A percentile compares a stretch with the other conserved stretches of the same genome.
Conservation (phyloP, 2,888 invertebrate genomes). For the Camponotus fellah region DNA sequence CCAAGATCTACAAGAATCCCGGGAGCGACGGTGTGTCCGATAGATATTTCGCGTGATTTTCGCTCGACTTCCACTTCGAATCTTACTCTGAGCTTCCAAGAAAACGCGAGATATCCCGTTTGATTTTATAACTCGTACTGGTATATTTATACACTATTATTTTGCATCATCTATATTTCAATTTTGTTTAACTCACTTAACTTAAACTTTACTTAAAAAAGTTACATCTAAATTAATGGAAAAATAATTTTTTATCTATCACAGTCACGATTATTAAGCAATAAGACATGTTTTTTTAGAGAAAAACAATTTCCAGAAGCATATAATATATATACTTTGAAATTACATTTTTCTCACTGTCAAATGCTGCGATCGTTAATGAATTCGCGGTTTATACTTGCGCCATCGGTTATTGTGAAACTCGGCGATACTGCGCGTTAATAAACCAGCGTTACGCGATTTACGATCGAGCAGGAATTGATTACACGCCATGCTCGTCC, state of each 20-base stretch:
- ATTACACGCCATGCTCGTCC: slow-evolving; percentile 17
- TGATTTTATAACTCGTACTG: background rate
- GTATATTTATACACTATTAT: background rate
- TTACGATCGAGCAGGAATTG: slow-evolving; percentile 40
- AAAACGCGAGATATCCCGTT: background rate
- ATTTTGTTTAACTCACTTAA: background rate
- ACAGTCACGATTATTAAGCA: background rate
- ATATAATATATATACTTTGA: background rate
- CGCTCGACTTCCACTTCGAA: slow-evolving; percentile 11
- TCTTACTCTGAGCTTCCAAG: background rate
- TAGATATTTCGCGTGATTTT: slow-evolving; percentile 47
- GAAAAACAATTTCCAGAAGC: background rate
- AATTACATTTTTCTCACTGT: background rate
- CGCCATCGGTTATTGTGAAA: slow-evolving; percentile 17
- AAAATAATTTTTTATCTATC: background rate
- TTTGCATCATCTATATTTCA: background rate
- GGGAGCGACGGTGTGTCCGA: slow-evolving; percentile 22
- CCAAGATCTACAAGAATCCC: slow-evolving; percentile 15
- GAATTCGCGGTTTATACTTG: slow-evolving; percentile 22
- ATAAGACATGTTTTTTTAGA: background rate
- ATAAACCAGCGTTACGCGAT: slow-evolving; percentile 35
- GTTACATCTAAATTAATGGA: background rate
- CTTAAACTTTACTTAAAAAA: background rate
- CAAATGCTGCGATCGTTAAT: background rate
- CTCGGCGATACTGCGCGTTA: slow-evolving; percentile 17